Base-by-base conservation (phyloP, 2,797 vertebrate species). In the Esox masquinongy region DNA sequence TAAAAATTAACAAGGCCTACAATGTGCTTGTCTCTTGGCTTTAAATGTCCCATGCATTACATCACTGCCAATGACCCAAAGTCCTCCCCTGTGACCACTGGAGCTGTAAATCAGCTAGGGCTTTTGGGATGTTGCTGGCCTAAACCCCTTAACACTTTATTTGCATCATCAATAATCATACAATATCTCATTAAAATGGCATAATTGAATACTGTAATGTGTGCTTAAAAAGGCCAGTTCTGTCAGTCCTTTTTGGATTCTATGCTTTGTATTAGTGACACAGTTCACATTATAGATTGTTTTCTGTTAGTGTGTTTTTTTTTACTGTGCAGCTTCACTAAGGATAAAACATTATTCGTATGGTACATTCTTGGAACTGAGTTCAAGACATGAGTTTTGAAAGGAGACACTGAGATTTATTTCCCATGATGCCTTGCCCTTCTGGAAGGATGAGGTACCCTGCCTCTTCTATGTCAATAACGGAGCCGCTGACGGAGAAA, bases 381-480 rank as follows among this genome's bases (percentile, higher is more conserved):
- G 24, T 64, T 29, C 22, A 64, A 5, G 26, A 64, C 29, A 5
- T 64, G 24, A 64, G 66, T 34, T 36, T 69, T 78, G 43, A 34
- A 64, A 31, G n/a, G 59, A 75, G 67, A 49, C 73, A 61, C 72
- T 74, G 94, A 94, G 94, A 95, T 95, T 94, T 94, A 94, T 93
- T 94, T 90, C 90, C 93, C 89, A 76, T 91, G 94, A 94, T 95
- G 94, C 93, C 91, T 92, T 92, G 94, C 94, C 92, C 93, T 94
- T 94, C 94, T 94, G 94, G 94, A 94, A 95, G 94, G 95, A 94
- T 96, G 94, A 96, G 95, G 95, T 95, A 96, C 95, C 91, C 91
- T 92, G 87, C 92, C 87, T 92, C 93, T 92, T 93, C 93, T 94
- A 92, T 94, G 91, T 92, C 86, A 91, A 93, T 93, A 94, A 94